These are phyloP conservation scores for Diorhabda carinulata DNA, from an alignment of 1,140 invertebrate species.

Conservation along the genomic window DNA sequence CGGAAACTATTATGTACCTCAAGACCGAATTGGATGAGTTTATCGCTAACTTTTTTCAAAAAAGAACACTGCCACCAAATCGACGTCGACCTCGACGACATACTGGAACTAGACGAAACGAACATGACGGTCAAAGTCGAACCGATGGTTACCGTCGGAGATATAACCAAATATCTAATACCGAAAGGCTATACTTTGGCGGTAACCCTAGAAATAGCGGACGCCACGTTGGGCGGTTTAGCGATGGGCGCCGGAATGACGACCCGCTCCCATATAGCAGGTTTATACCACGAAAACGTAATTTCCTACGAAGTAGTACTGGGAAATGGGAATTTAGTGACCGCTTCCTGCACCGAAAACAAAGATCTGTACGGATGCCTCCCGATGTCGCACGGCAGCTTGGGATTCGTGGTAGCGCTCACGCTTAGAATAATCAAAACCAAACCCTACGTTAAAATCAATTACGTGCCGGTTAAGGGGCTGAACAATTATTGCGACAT, in stretches of 20 bases:
- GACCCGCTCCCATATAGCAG: constrained; percentile 51
- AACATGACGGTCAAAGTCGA: constrained; percentile 51
- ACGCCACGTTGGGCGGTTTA: constrained; percentile 54
- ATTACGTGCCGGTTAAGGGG: constrained; percentile 53
- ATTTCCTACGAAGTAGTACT: constrained; percentile 54
- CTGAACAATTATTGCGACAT: constrained; percentile 53
- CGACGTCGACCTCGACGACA: constrained; percentile 56
- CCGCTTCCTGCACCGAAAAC: constrained; percentile 48
- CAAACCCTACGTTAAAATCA: constrained; percentile 54
- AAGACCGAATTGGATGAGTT: constrained; percentile 63
- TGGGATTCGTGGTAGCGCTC: constrained; percentile 54
- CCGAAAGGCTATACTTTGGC: constrained; percentile 55
- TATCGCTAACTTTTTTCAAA: constrained; percentile 63
- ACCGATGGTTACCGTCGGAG: constrained; percentile 52
- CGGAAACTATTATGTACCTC: constrained; percentile 61
- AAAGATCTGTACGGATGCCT: constrained; percentile 52
- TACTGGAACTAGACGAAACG: constrained; percentile 51
- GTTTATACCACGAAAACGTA: constrained; percentile 55
- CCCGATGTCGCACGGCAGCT: constrained; percentile 57
- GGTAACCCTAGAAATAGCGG: constrained; percentile 54
- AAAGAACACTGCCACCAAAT: constrained; percentile 62
- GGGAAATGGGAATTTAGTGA: constrained; percentile 51
- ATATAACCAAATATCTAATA: constrained; percentile 52
- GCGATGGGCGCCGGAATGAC: constrained; percentile 57
- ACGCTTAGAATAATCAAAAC: constrained; percentile 51